Evolutionary conservation across 92 coral and sea anemone genomes (phyloP), one percentile per base, ranked within the genome.

Genomic region (Isaurus tuberculatus): DNA sequence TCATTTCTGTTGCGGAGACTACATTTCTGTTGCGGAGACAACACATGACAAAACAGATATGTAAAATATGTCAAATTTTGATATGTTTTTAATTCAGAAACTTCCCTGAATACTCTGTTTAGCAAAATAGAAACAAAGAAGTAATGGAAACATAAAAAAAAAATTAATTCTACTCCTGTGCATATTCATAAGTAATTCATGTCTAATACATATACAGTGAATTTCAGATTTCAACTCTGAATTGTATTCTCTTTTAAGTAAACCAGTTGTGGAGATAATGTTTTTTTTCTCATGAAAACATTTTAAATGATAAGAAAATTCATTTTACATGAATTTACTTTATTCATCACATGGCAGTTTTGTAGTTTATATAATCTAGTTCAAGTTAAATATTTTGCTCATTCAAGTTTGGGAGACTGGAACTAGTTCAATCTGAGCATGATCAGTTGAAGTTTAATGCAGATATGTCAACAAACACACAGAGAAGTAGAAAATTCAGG

Each of bases 401-500:
- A 36, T 34, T 69, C 73, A 69, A 69, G 42, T 36, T 36, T 36
- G 42, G 42, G 42, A 36, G 42, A 36, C 42, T 36, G 8, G 42
- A 36, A 36, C 42, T 36, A 36, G 42, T 36, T 36, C 42, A 36
- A 29, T 68, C 43, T 68, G 73, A 23, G 29, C 68, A 63, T 26
- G 68, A 63, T 27, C 34, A 63, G 68, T 63, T 0, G 68, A 63
- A 25, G 34, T 63, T 63, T 63, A 63, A 63, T 63, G 68, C 34
- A 2, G 42, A 36, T 11, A 46, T 46, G 55, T 8, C 55, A 22
- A 17, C 53, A 79, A 4, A 46, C 55, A 46, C 67, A 46, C 86
- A 86, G 53, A 79, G 80, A 65, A 86, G 80, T 68, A 86, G 79
- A 73, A 86, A 81, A 63, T 72, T 57, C 60, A 80, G 90, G n/a